Evolutionary conservation across 2,113 vertebrate species (phyloP).

Genomic region (Eurystomus gularis): DNA sequence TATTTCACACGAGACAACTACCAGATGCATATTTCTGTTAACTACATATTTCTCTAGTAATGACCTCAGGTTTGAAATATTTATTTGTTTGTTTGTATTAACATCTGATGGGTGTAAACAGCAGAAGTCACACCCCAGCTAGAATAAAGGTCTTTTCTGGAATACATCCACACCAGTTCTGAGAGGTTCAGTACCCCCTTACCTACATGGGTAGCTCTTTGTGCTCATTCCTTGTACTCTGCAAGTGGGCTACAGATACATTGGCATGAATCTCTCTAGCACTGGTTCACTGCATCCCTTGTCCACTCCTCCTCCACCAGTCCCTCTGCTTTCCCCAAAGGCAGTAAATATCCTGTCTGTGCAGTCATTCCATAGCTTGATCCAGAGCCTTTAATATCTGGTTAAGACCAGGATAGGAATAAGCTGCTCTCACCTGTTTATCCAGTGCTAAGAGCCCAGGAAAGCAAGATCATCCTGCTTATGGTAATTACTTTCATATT

Average conservation of each 20-base stretch:
- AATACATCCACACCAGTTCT: neutral
- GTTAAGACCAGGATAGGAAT: neutral
- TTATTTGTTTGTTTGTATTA: neutral
- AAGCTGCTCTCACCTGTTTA: neutral
- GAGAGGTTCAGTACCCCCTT: neutral
- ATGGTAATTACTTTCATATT: neutral
- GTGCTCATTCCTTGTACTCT: fast-evolving
- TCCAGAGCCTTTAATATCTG: neutral
- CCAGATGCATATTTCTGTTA: neutral
- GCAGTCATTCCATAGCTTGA: neutral
- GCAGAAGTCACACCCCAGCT: neutral
- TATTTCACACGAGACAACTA: neutral
- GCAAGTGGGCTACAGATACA: neutral
- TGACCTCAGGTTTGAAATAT: neutral
- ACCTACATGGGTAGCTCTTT: fast-evolving
- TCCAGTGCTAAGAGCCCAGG: neutral
- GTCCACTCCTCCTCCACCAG: neutral
- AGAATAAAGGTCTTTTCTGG: neutral
- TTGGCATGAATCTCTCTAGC: neutral
- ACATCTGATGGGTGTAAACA: neutral
- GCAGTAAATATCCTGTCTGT: neutral
- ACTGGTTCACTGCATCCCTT: neutral
- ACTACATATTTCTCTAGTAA: neutral
- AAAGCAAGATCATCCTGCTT: neutral
- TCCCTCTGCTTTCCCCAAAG: neutral